These are phyloP conservation scores for Apocrypta bakeri DNA, from an alignment of 1,140 invertebrate genomes.

Conservation along the genomic window DNA sequence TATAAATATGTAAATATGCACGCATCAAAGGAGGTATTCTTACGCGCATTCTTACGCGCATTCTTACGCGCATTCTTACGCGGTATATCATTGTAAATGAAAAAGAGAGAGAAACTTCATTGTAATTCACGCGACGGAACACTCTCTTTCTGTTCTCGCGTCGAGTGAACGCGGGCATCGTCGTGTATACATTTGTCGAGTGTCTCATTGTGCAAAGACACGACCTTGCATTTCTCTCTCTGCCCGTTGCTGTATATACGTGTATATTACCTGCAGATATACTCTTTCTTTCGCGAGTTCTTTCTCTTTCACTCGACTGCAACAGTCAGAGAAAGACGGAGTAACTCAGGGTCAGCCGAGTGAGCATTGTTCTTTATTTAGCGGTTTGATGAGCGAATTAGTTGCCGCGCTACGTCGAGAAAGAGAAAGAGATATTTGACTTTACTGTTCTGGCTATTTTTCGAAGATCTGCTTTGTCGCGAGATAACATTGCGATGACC, in stretches of 20 bases:
- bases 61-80: too few species aligned
- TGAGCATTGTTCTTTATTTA: slow-evolving; percentile 46
- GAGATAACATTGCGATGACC: too few species aligned
- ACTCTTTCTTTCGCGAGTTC: slow-evolving; percentile 21
- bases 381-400: slow-evolving; percentile 25
- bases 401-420: neutral
- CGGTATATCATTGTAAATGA: too few species aligned
- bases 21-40: too few species aligned
- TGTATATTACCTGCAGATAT: neutral
- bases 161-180: neutral
- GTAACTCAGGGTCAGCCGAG: slow-evolving; percentile 32
- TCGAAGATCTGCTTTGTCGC: too few species aligned
- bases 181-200: neutral
- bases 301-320: neutral
- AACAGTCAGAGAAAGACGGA: neutral
- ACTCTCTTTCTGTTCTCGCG: neutral
- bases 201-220: slow-evolving; percentile 14
- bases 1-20: too few species aligned
- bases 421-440: neutral
- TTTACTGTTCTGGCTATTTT: too few species aligned
- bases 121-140: slow-evolving; percentile 28
- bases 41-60: too few species aligned
- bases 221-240: slow-evolving; percentile 42
- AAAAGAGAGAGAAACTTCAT: neutral
- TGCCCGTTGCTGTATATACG: neutral